These are phyloP conservation scores for Lasiommata megera DNA, from an alignment of 2,888 invertebrate species.

Conservation along the genomic window DNA sequence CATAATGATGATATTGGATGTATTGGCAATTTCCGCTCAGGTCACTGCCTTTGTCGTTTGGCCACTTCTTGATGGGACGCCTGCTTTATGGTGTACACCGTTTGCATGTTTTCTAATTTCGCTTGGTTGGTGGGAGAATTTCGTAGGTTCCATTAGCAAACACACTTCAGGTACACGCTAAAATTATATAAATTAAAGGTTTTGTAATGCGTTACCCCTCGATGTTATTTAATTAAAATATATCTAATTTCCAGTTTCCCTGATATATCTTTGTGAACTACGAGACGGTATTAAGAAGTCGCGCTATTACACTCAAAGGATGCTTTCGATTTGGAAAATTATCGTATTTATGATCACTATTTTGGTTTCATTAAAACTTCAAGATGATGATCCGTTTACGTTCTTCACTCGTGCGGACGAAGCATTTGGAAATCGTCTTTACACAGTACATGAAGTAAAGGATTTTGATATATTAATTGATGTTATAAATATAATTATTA, in stretches of 20 bases:
- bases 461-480: too few species aligned
- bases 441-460: conserved; percentile 73
- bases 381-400: conserved; percentile 63
- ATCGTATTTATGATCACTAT: conserved; percentile 85
- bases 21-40: conserved; percentile 84
- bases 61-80: conserved; percentile 80
- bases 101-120: conserved; percentile 85
- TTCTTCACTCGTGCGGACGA: conserved; percentile 71
- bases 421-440: conserved; percentile 77
- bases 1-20: conserved; percentile 74
- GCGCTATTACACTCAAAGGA: conserved; percentile 87
- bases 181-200: too few species aligned
- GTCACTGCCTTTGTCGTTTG: conserved; percentile 85
- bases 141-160: conserved; percentile 69
- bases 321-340: conserved; percentile 89
- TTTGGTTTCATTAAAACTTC: conserved; percentile 77
- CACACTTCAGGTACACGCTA: conserved; percentile 50
- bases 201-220: too few species aligned
- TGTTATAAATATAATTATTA: too few species aligned
- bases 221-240: conserved; percentile 1
- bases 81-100: conserved; percentile 82
- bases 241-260: conserved; percentile 28
- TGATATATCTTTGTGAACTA: conserved; percentile 60
- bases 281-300: conserved; percentile 82
- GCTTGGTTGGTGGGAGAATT: conserved; percentile 93